Evolutionary conservation across 2,888 invertebrate species (phyloP).

Genomic region (Alentia gelatinosa): DNA sequence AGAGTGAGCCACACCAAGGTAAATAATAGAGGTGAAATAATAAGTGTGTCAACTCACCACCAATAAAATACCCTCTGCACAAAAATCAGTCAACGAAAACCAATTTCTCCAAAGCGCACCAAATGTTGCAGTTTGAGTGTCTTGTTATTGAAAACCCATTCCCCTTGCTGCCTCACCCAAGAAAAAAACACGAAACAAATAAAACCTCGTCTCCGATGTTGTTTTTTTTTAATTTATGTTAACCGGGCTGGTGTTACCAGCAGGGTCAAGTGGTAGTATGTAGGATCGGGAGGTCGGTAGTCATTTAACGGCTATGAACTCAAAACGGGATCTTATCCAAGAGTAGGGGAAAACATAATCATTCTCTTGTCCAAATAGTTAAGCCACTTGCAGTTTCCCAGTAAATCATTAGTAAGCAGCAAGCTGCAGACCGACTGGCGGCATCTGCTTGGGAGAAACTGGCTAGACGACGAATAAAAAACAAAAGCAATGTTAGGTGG

Average conservation of each 20-base stretch:
- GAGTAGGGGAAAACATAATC: background rate
- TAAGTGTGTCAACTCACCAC: constrained; percentile 33
- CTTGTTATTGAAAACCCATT: background rate
- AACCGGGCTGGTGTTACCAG: too few relatives aligned
- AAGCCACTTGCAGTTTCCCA: constrained; percentile 44
- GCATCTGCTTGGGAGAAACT: constrained; percentile 42
- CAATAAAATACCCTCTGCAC: background rate
- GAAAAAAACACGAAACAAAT: background rate
- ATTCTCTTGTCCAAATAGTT: constrained; percentile 18
- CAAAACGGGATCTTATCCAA: background rate
- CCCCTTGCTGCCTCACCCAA: background rate
- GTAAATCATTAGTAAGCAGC: constrained; percentile 26
- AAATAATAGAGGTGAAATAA: background rate
- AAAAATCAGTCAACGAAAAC: background rate
- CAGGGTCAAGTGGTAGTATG: background rate
- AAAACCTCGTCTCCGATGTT: too few relatives aligned
- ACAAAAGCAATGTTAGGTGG: constrained; percentile 26
- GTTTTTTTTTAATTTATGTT: too few relatives aligned
- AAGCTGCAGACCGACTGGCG: constrained; percentile 6
- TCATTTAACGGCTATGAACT: background rate
- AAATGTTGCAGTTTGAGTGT: background rate
- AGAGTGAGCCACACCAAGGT: background rate
- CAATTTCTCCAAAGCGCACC: constrained; percentile 38
- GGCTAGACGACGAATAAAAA: background rate
- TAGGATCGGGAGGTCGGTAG: background rate